Evolutionary conservation across 2,888 invertebrate genomes (phyloP).

Genomic region (Amiota minor): DNA sequence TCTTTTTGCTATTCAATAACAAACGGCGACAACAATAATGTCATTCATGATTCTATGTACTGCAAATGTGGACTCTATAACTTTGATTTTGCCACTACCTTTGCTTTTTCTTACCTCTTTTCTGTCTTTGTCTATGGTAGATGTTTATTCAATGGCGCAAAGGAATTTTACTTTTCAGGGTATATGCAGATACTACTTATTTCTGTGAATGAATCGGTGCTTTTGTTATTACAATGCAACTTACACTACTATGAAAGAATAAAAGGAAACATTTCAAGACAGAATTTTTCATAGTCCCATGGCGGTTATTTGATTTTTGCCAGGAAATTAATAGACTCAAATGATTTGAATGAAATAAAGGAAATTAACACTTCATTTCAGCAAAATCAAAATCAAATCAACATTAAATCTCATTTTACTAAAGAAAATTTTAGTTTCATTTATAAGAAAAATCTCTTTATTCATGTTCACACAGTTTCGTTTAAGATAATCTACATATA

Average conservation of each 20-base stretch:
- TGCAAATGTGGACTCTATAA: background rate
- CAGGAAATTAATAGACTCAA: constrained; percentile 2
- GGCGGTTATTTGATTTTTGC: background rate
- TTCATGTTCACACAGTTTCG: too few species aligned
- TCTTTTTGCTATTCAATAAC: constrained; percentile 16
- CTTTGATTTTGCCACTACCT: background rate
- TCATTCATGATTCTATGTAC: constrained; percentile 17
- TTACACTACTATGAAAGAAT: constrained; percentile 14
- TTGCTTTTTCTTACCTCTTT: background rate
- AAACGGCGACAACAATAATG: constrained; percentile 29
- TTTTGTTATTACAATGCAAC: constrained; percentile 7
- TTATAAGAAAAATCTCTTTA: background rate
- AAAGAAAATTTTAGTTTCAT: background rate
- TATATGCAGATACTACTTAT: background rate
- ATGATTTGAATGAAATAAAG: background rate
- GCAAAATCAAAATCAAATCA: background rate
- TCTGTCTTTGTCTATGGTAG: background rate
- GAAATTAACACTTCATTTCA: background rate
- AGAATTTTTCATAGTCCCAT: background rate
- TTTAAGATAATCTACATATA: too few species aligned
- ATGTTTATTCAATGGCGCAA: constrained; percentile 27
- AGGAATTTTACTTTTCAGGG: constrained; percentile 18
- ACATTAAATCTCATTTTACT: background rate
- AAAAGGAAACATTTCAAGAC: constrained; percentile 2
- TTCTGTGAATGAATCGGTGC: constrained; percentile 14